Percentiles rank a stretch among this genome's conserved stretches.
Conservation (phyloP, 1,140 invertebrate species). For the Drosophila athabasca region DNA sequence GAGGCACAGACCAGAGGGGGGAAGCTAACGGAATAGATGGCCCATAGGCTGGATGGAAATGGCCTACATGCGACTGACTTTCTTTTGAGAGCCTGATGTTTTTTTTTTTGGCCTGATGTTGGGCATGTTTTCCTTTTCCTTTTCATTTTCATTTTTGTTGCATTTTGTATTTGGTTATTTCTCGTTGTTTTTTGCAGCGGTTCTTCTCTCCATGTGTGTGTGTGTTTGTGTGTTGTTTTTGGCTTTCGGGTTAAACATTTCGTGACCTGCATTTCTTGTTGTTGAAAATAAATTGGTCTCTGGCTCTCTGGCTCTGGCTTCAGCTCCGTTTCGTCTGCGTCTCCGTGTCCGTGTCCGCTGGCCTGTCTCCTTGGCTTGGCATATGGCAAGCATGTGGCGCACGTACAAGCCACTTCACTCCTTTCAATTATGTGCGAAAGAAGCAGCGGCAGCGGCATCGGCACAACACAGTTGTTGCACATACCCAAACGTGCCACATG, state of each 20-base stretch:
- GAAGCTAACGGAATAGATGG: too few relatives aligned
- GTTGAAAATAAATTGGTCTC: slow-evolving; percentile 76
- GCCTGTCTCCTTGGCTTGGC: slow-evolving; percentile 43
- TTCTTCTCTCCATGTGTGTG: slow-evolving; percentile 12
- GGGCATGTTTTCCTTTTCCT: slow-evolving; percentile 35
- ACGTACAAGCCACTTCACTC: slow-evolving; percentile 79
- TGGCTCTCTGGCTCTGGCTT: not conserved
- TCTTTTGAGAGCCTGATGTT: slow-evolving; percentile 19
- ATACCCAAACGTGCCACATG: too few relatives aligned
- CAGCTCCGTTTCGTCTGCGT: not conserved
- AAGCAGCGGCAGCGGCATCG: slow-evolving; percentile 20
- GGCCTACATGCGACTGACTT: slow-evolving; percentile 10
- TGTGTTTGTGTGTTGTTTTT: slow-evolving; percentile 34
- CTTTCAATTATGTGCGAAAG: slow-evolving; percentile 77
- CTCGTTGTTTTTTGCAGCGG: slow-evolving; percentile 54
- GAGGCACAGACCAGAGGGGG: too few relatives aligned
- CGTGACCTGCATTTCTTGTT: slow-evolving; percentile 76
- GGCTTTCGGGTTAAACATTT: slow-evolving; percentile 73
- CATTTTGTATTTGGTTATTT: slow-evolving; percentile 34
- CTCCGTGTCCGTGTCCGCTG: not conserved
- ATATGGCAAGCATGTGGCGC: slow-evolving; percentile 79
- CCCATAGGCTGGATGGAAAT: not conserved
- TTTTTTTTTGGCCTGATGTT: slow-evolving; percentile 8
- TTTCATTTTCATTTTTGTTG: slow-evolving; percentile 35
- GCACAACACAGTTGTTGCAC: slow-evolving; percentile 1